Evolutionary conservation across 2,797 vertebrate genomes (phyloP).

Genomic region (Amblyraja radiata): DNA sequence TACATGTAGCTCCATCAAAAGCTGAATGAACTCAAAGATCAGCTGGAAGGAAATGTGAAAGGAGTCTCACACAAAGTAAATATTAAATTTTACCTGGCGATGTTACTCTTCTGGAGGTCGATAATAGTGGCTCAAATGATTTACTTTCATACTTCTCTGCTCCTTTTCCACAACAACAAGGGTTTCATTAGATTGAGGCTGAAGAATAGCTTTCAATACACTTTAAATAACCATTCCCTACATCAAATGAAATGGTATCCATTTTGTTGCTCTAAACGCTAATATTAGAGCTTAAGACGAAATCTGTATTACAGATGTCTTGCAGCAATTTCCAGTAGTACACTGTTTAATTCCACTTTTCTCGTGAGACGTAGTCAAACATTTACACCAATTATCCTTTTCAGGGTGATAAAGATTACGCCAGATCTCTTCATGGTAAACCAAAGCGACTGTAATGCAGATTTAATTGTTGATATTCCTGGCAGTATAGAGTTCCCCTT

Average conservation of each 20-base stretch:
- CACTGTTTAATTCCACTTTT: slow-evolving; percentile 15
- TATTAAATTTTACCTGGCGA: slow-evolving; percentile 58
- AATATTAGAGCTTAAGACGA: background rate
- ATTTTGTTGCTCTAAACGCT: slow-evolving; percentile 12
- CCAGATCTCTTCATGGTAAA: background rate
- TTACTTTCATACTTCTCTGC: slow-evolving; percentile 46
- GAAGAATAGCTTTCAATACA: background rate
- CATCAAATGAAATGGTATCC: slow-evolving; percentile 21
- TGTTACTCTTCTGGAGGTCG: slow-evolving; percentile 50
- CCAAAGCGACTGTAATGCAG: background rate
- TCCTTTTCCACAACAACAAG: slow-evolving; percentile 50
- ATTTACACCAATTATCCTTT: background rate
- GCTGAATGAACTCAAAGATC: slow-evolving; percentile 65
- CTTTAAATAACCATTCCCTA: background rate
- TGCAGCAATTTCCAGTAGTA: background rate
- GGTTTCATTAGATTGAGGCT: slow-evolving; percentile 50
- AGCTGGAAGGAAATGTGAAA: slow-evolving; percentile 62
- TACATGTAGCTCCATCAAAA: slow-evolving; percentile 64
- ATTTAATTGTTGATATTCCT: slow-evolving; percentile 10
- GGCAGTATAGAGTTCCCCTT: background rate
- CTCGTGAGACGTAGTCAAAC: background rate
- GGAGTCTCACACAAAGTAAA: slow-evolving; percentile 64
- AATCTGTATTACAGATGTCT: background rate
- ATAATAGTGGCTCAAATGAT: slow-evolving; percentile 55
- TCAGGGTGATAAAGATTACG: slow-evolving; percentile 1